Evolutionary conservation across 2,797 vertebrate species (phyloP), one percentile per base, ranked within the genome.

Genomic region (Melanotaenia maccullochi): DNA sequence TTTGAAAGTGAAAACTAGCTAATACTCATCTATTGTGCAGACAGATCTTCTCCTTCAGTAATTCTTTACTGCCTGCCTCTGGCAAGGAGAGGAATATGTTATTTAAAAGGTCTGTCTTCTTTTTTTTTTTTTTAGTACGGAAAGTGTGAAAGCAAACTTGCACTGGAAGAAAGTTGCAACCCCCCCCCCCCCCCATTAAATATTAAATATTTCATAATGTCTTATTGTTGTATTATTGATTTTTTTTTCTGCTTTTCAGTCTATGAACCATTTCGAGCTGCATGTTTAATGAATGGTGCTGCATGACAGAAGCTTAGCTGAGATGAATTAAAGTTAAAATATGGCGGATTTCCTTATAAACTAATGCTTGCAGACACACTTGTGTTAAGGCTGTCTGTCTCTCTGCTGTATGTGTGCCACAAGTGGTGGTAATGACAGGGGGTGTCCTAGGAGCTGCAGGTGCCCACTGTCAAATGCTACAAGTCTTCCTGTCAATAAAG

Each of bases 401-500:
- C 40, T 24, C 28, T 33, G 38, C 60, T 36, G 11, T 52, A 47
- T 20, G 33, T 60, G 49, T 30, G 25, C 66, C 28, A n/a, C 54
- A 38, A 42, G 49, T 33, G 63, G 62, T 44, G 71, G 28, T 60
- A 55, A 62, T 67, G 67, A 60, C 54, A 35, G 70, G 56, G 58
- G 65, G 72, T 57, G 63, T 74, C 76, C 58, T 18, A 75, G 73
- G 62, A 78, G 69, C 67, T 20, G 62, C 54, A n/a, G 80, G 70
- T 56, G 38, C 66, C 58, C 73, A n/a, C 49, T 16, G 7, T 42
- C 22, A 30, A 51, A 70, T 66, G 40, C 2, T 20, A 59, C 78
- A 74, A 62, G 79, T 74, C 73, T 69, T 49, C 40, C 54, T 9
- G 0, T 82, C 83, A 83, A 76, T 81, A 78, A 78, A 83, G 78